These are phyloP conservation scores for Drosophila tsacasi DNA, from an alignment of 1,140 invertebrate species.

Conservation along the genomic window DNA sequence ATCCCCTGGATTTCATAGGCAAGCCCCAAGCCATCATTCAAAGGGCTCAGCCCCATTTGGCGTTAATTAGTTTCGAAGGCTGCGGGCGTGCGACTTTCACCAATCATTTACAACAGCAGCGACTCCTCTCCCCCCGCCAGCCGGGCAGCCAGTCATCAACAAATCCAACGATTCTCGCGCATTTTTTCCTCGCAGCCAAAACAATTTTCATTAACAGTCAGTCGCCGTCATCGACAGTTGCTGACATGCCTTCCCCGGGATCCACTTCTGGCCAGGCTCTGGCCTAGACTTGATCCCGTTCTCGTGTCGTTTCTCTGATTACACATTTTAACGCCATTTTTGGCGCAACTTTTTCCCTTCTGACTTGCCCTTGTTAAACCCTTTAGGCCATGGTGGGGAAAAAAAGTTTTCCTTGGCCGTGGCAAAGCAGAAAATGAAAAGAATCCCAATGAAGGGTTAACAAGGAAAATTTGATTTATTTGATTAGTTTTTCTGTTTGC, in stretches of 20 bases:
- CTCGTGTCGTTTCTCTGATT: conserved; percentile 73
- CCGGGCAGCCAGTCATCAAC: conserved; percentile 3
- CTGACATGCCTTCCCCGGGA: conserved; percentile 58
- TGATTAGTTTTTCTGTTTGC: conserved; percentile 73
- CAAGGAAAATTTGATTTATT: conserved; percentile 83
- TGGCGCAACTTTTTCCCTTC: conserved; percentile 59
- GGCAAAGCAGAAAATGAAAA: conserved; percentile 27
- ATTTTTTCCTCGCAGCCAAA: conserved; percentile 64
- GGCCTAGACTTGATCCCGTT: conserved; percentile 5
- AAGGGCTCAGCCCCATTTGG: conserved; percentile 60
- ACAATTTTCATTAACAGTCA: conserved; percentile 80
- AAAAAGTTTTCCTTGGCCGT: conserved; percentile 51
- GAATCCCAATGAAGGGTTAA: conserved; percentile 81
- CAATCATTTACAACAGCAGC: conserved; percentile 70
- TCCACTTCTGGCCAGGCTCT: conserved; percentile 17
- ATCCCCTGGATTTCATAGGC: background rate
- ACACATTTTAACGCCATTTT: conserved; percentile 81
- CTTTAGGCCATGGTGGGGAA: conserved; percentile 59
- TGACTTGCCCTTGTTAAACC: conserved; percentile 54
- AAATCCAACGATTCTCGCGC: conserved; percentile 36
- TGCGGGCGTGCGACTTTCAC: conserved; percentile 71
- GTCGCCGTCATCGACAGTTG: conserved; percentile 56
- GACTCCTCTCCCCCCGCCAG: background rate
- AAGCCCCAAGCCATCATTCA: conserved; percentile 46
- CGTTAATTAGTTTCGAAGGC: conserved; percentile 80